Percentiles rank a stretch among this genome's conserved stretches.
These are phyloP conservation scores for Camarhynchus parvulus DNA, from an alignment of 2,113 vertebrate species.

Conservation along the genomic window DNA sequence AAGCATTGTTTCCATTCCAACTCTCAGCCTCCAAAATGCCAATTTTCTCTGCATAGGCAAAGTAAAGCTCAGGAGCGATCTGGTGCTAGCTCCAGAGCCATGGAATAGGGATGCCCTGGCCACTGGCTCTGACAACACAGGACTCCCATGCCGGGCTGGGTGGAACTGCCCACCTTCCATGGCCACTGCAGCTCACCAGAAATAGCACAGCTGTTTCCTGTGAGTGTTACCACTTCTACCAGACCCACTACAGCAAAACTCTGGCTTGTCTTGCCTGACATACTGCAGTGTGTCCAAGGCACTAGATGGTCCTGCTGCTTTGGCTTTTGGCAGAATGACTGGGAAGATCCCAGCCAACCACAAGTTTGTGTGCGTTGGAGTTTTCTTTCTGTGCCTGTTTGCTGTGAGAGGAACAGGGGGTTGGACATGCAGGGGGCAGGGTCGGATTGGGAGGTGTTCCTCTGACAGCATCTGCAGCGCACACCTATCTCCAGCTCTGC, in stretches of 20 bases:
- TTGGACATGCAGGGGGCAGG: fast-evolving
- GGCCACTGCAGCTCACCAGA: neutral
- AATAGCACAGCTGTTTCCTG: fast-evolving
- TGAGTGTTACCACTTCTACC: neutral
- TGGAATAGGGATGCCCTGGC: neutral
- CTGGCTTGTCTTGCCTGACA: neutral
- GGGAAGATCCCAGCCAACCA: neutral
- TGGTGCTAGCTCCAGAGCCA: neutral
- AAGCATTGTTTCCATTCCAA: neutral
- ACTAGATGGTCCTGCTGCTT: neutral
- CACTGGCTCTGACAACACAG: neutral
- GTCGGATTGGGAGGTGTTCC: fast-evolving
- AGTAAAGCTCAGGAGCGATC: neutral
- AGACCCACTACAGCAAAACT: neutral
- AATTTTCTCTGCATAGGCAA: neutral
- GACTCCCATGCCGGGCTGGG: neutral
- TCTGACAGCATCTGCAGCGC: neutral
- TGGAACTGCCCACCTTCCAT: neutral
- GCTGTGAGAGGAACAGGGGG: neutral
- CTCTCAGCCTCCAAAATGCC: neutral
- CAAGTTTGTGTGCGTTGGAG: neutral
- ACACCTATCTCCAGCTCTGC: neutral
- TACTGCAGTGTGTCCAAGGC: neutral
- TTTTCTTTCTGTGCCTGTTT: neutral
- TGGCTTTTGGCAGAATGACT: neutral